Percentiles rank a stretch among this genome's conserved stretches.
These are phyloP conservation scores for Cyphomyrus plagiostoma DNA, from an alignment of 2,113 vertebrate species.

Conservation along the genomic window DNA sequence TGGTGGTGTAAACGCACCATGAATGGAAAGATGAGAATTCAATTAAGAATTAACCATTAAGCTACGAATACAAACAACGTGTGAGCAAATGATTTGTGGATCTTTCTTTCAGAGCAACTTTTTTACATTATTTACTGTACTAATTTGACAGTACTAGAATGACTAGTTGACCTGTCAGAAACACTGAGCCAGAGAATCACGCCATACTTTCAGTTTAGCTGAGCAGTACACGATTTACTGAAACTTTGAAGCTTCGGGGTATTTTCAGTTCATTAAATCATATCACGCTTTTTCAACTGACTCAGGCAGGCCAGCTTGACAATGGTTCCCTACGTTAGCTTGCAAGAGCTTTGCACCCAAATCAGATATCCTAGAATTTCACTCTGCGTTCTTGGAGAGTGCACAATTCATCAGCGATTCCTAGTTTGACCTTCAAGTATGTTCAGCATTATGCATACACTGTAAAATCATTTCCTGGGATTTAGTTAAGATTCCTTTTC, in stretches of 20 bases:
- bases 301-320: neutral
- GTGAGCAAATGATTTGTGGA: neutral
- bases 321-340: neutral
- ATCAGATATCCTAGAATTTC: neutral
- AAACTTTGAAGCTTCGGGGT: neutral
- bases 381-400: neutral
- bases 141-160: neutral
- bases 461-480: neutral
- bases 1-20: neutral
- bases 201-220: neutral
- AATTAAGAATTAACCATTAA: neutral
- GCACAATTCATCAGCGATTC: neutral
- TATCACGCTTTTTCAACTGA: constrained; percentile 1
- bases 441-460: neutral
- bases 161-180: neutral
- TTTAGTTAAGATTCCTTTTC: constrained; percentile 1
- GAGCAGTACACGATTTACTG: neutral
- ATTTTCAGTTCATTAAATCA: constrained; percentile 15
- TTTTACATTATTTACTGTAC: neutral
- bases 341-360: neutral
- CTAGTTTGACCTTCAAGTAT: neutral
- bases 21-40: neutral
- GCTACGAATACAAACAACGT: neutral
- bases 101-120: neutral
- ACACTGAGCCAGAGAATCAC: neutral